Evolutionary conservation across 1,140 invertebrate species (phyloP), one percentile per base, ranked within the genome.

Genomic region (Eciton burchellii): DNA sequence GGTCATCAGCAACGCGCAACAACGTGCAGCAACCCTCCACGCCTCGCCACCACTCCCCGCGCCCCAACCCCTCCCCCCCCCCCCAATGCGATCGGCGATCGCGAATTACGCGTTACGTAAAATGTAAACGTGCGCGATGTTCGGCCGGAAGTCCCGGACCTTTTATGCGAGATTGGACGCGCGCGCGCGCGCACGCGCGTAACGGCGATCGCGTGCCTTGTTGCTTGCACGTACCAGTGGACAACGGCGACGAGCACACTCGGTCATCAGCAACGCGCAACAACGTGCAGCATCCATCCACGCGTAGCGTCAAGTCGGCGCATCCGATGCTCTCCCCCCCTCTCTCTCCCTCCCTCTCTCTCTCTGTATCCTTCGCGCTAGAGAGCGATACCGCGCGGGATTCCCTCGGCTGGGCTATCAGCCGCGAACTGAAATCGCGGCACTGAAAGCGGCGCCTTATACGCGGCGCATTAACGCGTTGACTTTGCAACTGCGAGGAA

Each of bases 51-150:
- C n/a, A n/a, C n/a, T n/a, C n/a, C n/a, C n/a, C n/a, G n/a, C n/a
- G n/a, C n/a, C n/a, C n/a, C n/a, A n/a, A n/a, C n/a, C n/a, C n/a
- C n/a, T n/a, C n/a, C n/a, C n/a, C n/a, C n/a, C n/a, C n/a, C n/a
- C n/a, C n/a, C n/a, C n/a, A n/a, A 11, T 57, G 19, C 65, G 83
- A 83, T 85, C 68, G 84, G 12, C 26, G 65, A 77, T 62, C 35
- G 6, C 35, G 35, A 35, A 35, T 62, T 52, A 54, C 57, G 6
- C 35, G 35, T 87, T 86, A 45, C n/a, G 47, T 62, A 84, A n/a
- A n/a, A n/a, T n/a, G n/a, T n/a, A n/a, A n/a, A 88, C 56, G 1
- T n/a, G n/a, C n/a, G 45, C 56, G 29, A 4, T 9, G 19, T 47
- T 43, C 35, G 54, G 8, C 56, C 43, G 66, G 59, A 24, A 60